Percentiles rank a stretch among this genome's conserved stretches.
phyloP scores from a whole-genome alignment of 1,140 invertebrate genomes.

The Lineus longissimus region DNA sequence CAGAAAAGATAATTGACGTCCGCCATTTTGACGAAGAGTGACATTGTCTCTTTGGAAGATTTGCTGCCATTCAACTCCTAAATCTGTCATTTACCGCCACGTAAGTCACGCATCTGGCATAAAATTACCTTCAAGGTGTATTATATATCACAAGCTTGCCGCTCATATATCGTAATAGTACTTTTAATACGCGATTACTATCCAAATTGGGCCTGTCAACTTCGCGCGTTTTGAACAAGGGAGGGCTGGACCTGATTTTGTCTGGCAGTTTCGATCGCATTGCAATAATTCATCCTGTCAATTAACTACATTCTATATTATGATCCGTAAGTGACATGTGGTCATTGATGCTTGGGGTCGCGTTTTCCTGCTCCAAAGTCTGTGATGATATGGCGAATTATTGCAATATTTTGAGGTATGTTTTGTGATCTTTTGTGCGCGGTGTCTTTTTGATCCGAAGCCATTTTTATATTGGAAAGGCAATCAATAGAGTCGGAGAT shows the following conservation, averaged over 20 bases:
- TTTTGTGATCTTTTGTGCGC: no score
- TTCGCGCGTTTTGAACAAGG: neutral
- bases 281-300: no score
- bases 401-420: no score
- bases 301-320: no score
- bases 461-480: no score
- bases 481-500: no score
- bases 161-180: neutral
- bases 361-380: no score
- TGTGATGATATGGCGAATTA: no score
- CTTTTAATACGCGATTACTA: neutral
- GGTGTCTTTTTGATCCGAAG: no score
- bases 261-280: neutral
- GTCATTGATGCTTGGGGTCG: no score
- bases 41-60: conserved; percentile 38
- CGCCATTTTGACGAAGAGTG: conserved; percentile 51
- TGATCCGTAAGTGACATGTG: no score
- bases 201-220: neutral
- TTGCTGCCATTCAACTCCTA: conserved; percentile 32
- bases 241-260: neutral
- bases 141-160: neutral
- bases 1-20: conserved; percentile 40
- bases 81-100: neutral
- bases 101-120: neutral
- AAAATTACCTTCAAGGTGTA: neutral